Evolutionary conservation across 2,797 vertebrate genomes (phyloP).

Genomic region (Schizothorax lantsangensis): DNA sequence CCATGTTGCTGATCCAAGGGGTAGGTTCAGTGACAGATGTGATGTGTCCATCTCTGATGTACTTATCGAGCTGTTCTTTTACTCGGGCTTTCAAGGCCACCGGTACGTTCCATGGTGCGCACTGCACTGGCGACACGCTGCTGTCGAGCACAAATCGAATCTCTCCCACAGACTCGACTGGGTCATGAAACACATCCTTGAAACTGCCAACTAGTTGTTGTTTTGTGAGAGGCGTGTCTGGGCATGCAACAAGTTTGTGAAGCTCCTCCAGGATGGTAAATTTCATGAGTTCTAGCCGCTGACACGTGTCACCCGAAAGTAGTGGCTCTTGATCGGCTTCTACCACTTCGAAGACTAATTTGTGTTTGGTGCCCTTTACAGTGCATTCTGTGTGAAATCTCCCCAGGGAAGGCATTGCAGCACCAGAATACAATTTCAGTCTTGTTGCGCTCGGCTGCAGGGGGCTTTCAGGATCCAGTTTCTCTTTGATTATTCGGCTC

Average conservation of each 20-base stretch:
- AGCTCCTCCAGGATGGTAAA: slow-evolving; percentile 48
- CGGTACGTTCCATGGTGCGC: slow-evolving; percentile 39
- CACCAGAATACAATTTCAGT: slow-evolving; percentile 44
- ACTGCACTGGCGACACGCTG: slow-evolving; percentile 24
- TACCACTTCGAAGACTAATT: slow-evolving; percentile 46
- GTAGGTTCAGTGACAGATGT: slow-evolving; percentile 30
- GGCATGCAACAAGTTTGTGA: background rate
- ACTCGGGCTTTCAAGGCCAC: slow-evolving; percentile 43
- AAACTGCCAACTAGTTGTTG: slow-evolving; percentile 3
- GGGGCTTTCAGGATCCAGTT: background rate
- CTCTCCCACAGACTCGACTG: slow-evolving; percentile 42
- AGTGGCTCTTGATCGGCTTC: slow-evolving; percentile 38
- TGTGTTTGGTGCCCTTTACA: slow-evolving; percentile 33
- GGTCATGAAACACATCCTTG: slow-evolving; percentile 30
- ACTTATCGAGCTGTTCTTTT: slow-evolving; percentile 49
- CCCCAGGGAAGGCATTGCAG: slow-evolving; percentile 32
- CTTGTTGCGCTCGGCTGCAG: slow-evolving; percentile 42
- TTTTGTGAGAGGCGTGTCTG: background rate
- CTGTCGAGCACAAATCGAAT: slow-evolving; percentile 39
- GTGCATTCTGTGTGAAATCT: slow-evolving; percentile 45
- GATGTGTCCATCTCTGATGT: slow-evolving; percentile 44
- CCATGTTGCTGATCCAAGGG: slow-evolving; percentile 17
- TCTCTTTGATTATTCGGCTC: slow-evolving; percentile 39
- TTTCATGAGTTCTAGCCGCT: slow-evolving; percentile 30
- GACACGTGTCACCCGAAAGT: slow-evolving; percentile 42